A percentile compares a stretch with the other conserved stretches of the same genome.
Evolutionary conservation across 2,113 vertebrate species (phyloP).

Genomic region (Tympanuchus pallidicinctus): DNA sequence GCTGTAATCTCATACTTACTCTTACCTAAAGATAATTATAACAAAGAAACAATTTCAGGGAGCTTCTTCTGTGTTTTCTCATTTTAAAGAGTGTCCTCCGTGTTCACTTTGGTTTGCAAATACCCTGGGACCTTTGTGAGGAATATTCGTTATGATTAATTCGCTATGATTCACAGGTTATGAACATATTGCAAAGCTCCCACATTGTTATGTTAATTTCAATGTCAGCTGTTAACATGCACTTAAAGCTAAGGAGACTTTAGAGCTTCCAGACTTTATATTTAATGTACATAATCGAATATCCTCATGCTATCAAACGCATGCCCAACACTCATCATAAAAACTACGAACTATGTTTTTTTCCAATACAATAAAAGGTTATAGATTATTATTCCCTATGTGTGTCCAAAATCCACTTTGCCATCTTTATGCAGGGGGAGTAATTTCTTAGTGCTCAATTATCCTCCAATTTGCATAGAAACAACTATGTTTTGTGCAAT

Average conservation of each 20-base stretch:
- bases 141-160: constrained; percentile 22
- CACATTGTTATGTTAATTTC: constrained; percentile 69
- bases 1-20: neutral
- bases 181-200: constrained; percentile 43
- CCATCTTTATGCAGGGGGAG: constrained; percentile 4
- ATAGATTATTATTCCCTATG: constrained; percentile 49
- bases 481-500: constrained; percentile 42
- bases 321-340: constrained; percentile 49
- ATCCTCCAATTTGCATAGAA: constrained; percentile 50
- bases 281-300: constrained; percentile 71
- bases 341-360: constrained; percentile 52
- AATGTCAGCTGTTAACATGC: constrained; percentile 71
- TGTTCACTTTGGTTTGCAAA: neutral
- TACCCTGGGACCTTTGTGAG: neutral
- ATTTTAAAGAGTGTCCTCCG: neutral
- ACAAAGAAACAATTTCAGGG: neutral
- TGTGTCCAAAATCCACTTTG: constrained; percentile 51
- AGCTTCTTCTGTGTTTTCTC: neutral
- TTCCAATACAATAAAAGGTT: constrained; percentile 61
- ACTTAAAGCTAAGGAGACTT: constrained; percentile 67
- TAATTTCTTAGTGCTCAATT: constrained; percentile 50
- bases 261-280: constrained; percentile 61
- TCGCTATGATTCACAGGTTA: constrained; percentile 51
- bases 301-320: constrained; percentile 63
- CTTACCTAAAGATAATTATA: neutral